phyloP scores from a whole-genome alignment of 1,140 invertebrate genomes.

The Frieseomelitta varia region DNA sequence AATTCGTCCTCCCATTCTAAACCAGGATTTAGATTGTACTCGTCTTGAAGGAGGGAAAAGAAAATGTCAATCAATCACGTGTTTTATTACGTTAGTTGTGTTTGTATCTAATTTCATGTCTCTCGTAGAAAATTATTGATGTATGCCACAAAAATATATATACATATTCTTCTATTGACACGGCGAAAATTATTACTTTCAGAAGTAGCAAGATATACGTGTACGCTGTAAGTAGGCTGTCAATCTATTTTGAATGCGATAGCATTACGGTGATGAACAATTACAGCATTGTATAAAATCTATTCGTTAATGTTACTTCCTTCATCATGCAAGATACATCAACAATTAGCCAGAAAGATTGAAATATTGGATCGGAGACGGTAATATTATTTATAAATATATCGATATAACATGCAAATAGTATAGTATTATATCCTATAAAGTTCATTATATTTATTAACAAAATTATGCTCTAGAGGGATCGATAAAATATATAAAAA shows the following conservation, averaged over 20 bases:
- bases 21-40: conserved; percentile 99
- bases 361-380: conserved; percentile 49
- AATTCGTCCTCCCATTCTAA: conserved; percentile 99
- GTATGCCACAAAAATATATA: conserved; percentile 41
- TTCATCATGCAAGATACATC: conserved; percentile 60
- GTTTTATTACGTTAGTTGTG: conserved; percentile 74
- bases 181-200: not conserved
- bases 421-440: conserved; percentile 45
- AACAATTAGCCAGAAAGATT: conserved; percentile 62
- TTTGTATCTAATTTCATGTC: conserved; percentile 61
- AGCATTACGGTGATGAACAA: not conserved
- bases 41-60: conserved; percentile 94
- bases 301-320: conserved; percentile 10
- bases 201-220: not conserved
- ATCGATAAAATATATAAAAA: not conserved
- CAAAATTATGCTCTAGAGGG: conserved; percentile 28
- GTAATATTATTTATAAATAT: conserved; percentile 44
- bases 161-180: not conserved
- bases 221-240: not conserved
- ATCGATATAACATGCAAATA: conserved; percentile 57
- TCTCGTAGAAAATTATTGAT: conserved; percentile 69
- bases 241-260: not conserved
- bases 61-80: conserved; percentile 85
- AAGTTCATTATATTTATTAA: conserved; percentile 36
- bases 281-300: not conserved